Evolutionary conservation across 23 tunicate species (phyloP).

Genomic region (Diplosoma virens): DNA sequence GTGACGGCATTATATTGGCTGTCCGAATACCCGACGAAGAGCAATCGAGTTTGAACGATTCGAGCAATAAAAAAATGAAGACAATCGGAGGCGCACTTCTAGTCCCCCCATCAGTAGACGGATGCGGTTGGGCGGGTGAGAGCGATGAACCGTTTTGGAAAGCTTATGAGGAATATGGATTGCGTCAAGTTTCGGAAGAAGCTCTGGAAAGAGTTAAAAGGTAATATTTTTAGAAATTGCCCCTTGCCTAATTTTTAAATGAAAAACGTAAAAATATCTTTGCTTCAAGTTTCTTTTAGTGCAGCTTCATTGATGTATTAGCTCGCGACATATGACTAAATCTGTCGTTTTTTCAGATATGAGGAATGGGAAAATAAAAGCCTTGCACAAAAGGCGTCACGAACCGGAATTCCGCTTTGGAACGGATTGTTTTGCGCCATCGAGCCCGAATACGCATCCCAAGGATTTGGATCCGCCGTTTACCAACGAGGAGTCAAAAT

Average conservation of each 20-base stretch:
- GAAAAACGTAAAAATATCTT: too few species aligned
- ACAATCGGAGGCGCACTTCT: slow-evolving; percentile 69
- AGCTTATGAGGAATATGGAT: slow-evolving; percentile 58
- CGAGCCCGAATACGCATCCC: slow-evolving; percentile 41
- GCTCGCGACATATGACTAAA: too few species aligned
- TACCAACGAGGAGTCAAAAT: slow-evolving; percentile 44
- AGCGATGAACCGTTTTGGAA: slow-evolving; percentile 58
- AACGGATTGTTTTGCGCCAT: slow-evolving; percentile 65
- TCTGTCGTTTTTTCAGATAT: too few species aligned
- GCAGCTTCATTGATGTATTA: too few species aligned
- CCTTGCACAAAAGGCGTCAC: slow-evolving; percentile 13
- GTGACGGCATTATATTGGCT: slow-evolving; percentile 45
- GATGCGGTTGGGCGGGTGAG: slow-evolving; percentile 57
- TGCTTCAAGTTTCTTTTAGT: too few species aligned
- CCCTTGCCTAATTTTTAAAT: background rate
- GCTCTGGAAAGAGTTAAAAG: slow-evolving; percentile 52
- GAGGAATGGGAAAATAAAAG: slow-evolving; percentile 69
- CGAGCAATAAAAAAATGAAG: background rate
- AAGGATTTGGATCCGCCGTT: slow-evolving; percentile 52
- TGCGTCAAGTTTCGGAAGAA: slow-evolving; percentile 45
- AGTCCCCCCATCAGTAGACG: slow-evolving; percentile 65
- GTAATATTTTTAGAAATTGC: slow-evolving; percentile 20
- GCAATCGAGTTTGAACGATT: background rate
- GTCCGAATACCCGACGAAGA: background rate
- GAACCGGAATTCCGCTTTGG: slow-evolving; percentile 49